Evolutionary conservation across 2,113 vertebrate genomes (phyloP), one percentile per base, ranked within the genome.

Genomic region (Campylomormyrus numenius): DNA sequence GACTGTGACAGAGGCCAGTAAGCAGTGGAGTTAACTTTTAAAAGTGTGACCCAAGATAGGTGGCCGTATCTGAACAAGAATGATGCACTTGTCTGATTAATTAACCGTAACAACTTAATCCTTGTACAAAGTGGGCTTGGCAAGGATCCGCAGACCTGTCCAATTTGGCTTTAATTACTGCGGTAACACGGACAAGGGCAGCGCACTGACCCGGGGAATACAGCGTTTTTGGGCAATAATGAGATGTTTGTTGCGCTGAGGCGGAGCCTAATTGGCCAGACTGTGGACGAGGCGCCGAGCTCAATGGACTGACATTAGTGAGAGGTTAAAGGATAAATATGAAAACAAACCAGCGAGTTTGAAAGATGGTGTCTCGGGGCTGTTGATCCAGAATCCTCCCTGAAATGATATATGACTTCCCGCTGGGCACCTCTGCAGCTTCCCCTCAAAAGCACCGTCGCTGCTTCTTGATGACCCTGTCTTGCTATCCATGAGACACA

Each of bases 71-170:
- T 77, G 48, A 77, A 90, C 83, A 90, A 52, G 85, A 88, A 88
- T 80, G 85, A 88, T 88, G 49, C 58, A 53, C 83, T 45, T 90
- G 50, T 86, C 46, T 66, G 62, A 90, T 88, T 88, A 90, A 90
- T 90, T 88, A 90, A 77, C 85, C 35, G 15, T 58, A 90, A 80
- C 89, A 80, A 88, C 62, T 90, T 90, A 90, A 88, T 88, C 62
- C 85, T 49, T 88, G 31, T 74, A 56, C 85, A 80, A 88, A 88
- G 58, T 45, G 27, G 11, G 31, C 27, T 45, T 31, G 48, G 48
- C 66, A 88, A 50, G 35, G 58, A 39, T 88, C 66, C 66, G 7
- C 27, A n/a, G 49, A 90, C 89, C 89, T 46, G 24, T 90, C 89
- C 48, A 42, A 88, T 88, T 88, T 88, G 62, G 56, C 85, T 77